phyloP scores from a whole-genome alignment of 2,113 vertebrate species.

The Mustela lutreola region DNA sequence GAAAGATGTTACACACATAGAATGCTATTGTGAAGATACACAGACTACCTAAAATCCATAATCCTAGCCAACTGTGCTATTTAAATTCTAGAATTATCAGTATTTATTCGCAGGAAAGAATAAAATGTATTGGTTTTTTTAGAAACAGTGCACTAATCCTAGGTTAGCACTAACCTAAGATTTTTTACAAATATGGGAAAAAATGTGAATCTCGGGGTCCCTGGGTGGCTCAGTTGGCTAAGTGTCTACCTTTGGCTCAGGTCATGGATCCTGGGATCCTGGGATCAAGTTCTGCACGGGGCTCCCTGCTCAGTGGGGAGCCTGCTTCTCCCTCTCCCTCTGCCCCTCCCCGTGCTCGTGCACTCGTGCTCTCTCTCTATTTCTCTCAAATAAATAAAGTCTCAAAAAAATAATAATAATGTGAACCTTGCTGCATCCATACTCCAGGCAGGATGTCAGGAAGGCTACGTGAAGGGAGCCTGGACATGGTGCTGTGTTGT shows the following conservation, averaged over 20 bases:
- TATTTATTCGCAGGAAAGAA: slow-evolving; percentile 60
- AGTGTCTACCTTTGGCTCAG: background rate
- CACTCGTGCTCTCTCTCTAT: too few species aligned
- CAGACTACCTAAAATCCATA: slow-evolving; percentile 64
- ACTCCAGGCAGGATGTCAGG: background rate
- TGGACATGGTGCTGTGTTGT: rapidly evolving
- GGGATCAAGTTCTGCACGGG: too few species aligned
- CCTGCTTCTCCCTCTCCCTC: too few species aligned
- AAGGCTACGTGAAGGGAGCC: background rate
- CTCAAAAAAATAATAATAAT: too few species aligned
- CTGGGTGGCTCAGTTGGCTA: background rate
- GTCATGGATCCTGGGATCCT: background rate
- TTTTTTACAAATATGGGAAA: background rate
- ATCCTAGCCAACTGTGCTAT: background rate
- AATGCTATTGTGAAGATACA: slow-evolving; percentile 16
- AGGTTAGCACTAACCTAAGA: background rate
- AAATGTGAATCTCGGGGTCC: background rate
- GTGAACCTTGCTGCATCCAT: background rate
- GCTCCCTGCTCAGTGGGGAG: too few species aligned
- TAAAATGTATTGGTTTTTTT: slow-evolving; percentile 39
- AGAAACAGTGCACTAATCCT: slow-evolving; percentile 27
- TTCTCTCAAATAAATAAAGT: too few species aligned
- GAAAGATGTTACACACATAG: background rate
- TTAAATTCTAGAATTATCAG: slow-evolving; percentile 70
- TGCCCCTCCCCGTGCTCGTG: too few species aligned